Evolutionary conservation across 2,888 invertebrate genomes (phyloP), one percentile per base, ranked within the genome.

Genomic region (Tiliacea citrago): DNA sequence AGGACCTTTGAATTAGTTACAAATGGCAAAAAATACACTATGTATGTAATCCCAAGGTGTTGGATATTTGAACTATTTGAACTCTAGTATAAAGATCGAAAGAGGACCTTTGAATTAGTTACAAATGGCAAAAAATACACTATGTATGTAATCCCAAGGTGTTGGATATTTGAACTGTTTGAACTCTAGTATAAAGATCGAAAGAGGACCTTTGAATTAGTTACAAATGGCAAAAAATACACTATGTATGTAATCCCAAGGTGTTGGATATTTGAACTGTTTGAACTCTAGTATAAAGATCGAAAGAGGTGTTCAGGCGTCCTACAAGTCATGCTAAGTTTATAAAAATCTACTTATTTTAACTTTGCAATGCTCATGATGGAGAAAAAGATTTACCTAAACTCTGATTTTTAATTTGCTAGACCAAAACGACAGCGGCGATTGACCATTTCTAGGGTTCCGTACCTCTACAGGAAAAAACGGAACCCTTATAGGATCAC

Each of bases 221-320:
- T 73, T n/a, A 62, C 16, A 45, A n/a, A 42, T 18, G 16, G 7
- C 24, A 78, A 78, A 73, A 77, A 67, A 53, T 39, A n/a, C 5
- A 9, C 35, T 42, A 24, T 12, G 57, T 47, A 51, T 24, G 3
- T 5, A 45, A n/a, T 39, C 16, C 21, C 58, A 70, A 49, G 47
- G 45, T 71, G 42, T 55, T 1, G 10, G n/a, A 65, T 21, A 12
- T 29, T n/a, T n/a, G 12, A 45, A 51, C 42, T 21, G 7, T 12
- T 57, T 63, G n/a, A 73, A 57, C 39, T 74, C 3, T 18, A 18
- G 21, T 18, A 4, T 45, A 16, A n/a, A 70, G 12, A 35, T 65
- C 16, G 21, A 45, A 18, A 61, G 8, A 61, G 7, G 13, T 21
- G 1, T 21, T 49, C 18, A 51, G 51, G 9, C 21, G 21, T n/a